A percentile compares a stretch with the other conserved stretches of the same genome.
phyloP scores from a whole-genome alignment of 2,888 invertebrate species.

The Xylota sylvarum region DNA sequence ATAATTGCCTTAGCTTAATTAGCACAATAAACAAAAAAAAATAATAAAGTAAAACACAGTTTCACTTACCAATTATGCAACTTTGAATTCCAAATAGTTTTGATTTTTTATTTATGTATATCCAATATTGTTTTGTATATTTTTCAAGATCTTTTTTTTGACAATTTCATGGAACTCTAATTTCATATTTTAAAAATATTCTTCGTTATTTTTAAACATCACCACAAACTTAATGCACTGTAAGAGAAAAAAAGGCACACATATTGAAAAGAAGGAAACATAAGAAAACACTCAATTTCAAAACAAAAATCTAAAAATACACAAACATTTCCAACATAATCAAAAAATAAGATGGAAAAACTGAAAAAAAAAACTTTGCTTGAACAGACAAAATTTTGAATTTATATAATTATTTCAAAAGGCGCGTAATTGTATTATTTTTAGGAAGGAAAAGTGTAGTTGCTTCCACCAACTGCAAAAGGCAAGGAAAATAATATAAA shows the following conservation, averaged over 20 bases:
- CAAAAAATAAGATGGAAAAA: constrained; percentile 42
- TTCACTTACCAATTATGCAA: constrained; percentile 69
- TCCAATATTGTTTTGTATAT: constrained; percentile 60
- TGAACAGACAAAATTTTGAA: constrained; percentile 47
- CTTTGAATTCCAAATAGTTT: constrained; percentile 55
- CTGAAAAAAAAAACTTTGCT: constrained; percentile 32
- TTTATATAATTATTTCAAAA: constrained; percentile 39
- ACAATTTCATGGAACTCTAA: constrained; percentile 39
- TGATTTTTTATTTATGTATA: constrained; percentile 33
- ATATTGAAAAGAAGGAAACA: constrained; percentile 25
- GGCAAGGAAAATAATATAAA: constrained; percentile 29
- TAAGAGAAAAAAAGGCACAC: constrained; percentile 41
- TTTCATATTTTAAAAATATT: constrained; percentile 59
- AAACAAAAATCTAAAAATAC: constrained; percentile 71
- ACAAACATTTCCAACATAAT: constrained; percentile 50
- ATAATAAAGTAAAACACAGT: constrained; percentile 14
- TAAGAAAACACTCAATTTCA: constrained; percentile 43
- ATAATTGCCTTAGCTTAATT: constrained; percentile 47
- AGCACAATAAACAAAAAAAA: constrained; percentile 46
- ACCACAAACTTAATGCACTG: constrained; percentile 71
- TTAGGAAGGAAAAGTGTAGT: constrained; percentile 13
- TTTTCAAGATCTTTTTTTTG: constrained; percentile 31
- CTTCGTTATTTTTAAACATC: constrained; percentile 59
- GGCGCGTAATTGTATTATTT: constrained; percentile 44
- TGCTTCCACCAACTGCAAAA: constrained; percentile 4